Percentiles rank a stretch among this genome's conserved stretches.
phyloP scores from a whole-genome alignment of 2,113 vertebrate species.

The Condylura cristata region DNA sequence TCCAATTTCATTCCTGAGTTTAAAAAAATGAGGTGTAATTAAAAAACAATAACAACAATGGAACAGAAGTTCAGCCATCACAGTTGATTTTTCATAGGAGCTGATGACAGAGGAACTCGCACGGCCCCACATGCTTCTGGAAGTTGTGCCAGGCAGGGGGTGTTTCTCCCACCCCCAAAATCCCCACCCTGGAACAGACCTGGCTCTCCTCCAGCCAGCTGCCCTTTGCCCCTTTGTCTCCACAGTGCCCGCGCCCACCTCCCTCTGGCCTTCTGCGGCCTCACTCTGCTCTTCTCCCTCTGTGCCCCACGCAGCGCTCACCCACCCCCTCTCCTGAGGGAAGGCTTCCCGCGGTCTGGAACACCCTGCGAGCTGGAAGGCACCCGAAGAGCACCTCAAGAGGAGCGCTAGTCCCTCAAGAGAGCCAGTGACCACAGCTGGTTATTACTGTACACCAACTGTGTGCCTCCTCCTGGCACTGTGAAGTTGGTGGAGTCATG shows the following conservation, averaged over 20 bases:
- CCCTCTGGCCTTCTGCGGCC: background rate
- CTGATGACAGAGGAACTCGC: background rate
- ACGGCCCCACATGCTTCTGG: background rate
- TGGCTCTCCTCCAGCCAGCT: fast-evolving
- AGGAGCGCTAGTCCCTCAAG: background rate
- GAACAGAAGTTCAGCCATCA: background rate
- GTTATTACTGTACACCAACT: fast-evolving
- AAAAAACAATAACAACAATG: constrained; percentile 55
- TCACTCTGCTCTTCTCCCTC: background rate
- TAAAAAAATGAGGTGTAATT: constrained; percentile 47
- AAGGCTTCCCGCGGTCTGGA: too few relatives aligned
- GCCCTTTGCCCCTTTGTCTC: background rate
- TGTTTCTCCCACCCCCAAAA: fast-evolving
- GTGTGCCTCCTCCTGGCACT: fast-evolving
- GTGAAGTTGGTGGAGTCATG: background rate
- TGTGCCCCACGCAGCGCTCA: fast-evolving
- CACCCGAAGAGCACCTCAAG: background rate
- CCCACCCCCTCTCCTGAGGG: fast-evolving
- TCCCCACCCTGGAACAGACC: fast-evolving
- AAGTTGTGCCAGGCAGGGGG: background rate
- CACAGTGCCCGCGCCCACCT: fast-evolving
- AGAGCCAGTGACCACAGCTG: background rate
- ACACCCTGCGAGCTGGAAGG: too few relatives aligned
- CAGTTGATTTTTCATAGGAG: background rate
- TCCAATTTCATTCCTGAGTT: constrained; percentile 52